Conservation (phyloP, 1,140 invertebrate genomes). For the Neotoxoptera formosana region DNA sequence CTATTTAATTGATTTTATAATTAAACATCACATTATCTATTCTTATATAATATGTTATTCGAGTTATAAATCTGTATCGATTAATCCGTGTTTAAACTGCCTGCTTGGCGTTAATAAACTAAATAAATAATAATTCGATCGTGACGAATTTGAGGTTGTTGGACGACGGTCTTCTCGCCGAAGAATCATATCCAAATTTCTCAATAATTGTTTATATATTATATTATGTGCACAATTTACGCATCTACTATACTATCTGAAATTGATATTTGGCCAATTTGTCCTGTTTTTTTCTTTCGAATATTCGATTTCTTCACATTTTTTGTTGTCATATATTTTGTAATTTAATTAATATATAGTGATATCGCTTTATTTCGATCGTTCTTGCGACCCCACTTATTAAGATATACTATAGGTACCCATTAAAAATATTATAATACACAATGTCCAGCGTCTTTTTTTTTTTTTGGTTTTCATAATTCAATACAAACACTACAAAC, state of each 20-base stretch:
- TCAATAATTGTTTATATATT: conserved; percentile 16
- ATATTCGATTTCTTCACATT: neutral
- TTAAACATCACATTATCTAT: no score
- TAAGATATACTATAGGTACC: neutral
- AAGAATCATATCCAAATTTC: neutral
- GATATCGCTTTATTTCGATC: neutral
- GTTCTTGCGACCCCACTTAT: neutral
- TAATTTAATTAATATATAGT: neutral
- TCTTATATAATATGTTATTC: no score
- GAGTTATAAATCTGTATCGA: no score
- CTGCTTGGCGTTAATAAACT: no score
- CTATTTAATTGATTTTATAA: no score
- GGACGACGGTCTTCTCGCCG: neutral
- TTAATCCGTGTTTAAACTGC: no score
- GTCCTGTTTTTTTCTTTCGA: neutral
- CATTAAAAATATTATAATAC: no score
- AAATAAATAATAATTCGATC: neutral
- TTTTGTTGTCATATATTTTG: neutral
- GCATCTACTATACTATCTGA: neutral
- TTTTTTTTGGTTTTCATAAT: neutral
- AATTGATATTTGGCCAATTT: neutral
- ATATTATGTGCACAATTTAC: neutral
- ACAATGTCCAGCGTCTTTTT: neutral
- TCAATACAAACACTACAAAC: neutral
- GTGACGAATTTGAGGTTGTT: neutral